phyloP scores from a whole-genome alignment of 2,797 vertebrate species.

The Orestias chungarensis region DNA sequence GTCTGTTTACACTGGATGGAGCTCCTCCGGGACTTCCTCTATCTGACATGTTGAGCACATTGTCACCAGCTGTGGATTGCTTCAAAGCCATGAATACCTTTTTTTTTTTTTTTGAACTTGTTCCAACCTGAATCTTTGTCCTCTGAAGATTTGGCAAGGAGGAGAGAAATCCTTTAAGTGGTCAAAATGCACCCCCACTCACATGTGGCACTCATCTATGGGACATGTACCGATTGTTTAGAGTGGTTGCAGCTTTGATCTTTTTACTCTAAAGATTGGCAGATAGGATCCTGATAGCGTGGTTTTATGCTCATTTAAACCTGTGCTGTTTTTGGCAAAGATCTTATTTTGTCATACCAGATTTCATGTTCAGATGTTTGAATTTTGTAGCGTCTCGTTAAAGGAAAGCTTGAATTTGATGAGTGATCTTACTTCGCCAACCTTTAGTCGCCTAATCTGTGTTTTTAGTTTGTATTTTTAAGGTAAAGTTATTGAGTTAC shows the following conservation, averaged over 20 bases:
- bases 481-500: conserved; percentile 22
- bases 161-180: conserved; percentile 75
- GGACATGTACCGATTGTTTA: conserved; percentile 65
- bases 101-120: conserved; percentile 50
- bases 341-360: neutral
- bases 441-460: conserved; percentile 3
- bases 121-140: conserved; percentile 72
- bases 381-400: conserved; percentile 16
- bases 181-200: conserved; percentile 60
- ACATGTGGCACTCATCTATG: conserved; percentile 79
- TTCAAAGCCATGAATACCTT: conserved; percentile 69
- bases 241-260: conserved; percentile 67
- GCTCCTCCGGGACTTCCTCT: conserved; percentile 42
- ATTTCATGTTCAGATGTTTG: neutral
- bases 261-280: conserved; percentile 53
- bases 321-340: neutral
- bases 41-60: conserved; percentile 56
- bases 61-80: conserved; percentile 68
- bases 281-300: conserved; percentile 22
- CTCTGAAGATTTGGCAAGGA: conserved; percentile 65
- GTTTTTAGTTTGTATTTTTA: conserved; percentile 3
- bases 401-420: conserved; percentile 1
- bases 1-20: conserved; percentile 67
- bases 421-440: conserved; percentile 2
- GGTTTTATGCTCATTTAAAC: conserved; percentile 39